Conservation (phyloP, 2,113 vertebrate genomes). For the Herpailurus yagouaroundi region DNA sequence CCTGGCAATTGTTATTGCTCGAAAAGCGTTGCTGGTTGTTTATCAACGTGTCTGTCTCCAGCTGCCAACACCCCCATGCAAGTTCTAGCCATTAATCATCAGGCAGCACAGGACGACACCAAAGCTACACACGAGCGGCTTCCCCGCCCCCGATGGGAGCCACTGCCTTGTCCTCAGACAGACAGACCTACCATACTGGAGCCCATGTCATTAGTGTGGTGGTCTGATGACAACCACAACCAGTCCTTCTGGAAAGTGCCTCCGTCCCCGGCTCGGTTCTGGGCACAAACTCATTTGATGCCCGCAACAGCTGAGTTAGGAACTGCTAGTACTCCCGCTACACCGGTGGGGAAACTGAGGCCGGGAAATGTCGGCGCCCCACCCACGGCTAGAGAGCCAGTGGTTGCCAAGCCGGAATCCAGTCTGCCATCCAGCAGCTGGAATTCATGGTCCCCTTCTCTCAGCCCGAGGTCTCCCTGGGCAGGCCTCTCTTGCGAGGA, state of each 20-base stretch:
- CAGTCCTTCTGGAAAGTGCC: background rate
- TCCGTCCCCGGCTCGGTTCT: background rate
- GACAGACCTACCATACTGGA: background rate
- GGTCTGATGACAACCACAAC: background rate
- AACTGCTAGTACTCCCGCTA: background rate
- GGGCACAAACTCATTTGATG: background rate
- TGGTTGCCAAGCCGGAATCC: background rate
- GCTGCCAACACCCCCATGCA: background rate
- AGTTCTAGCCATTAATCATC: background rate
- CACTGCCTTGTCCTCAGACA: background rate
- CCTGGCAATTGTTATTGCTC: background rate
- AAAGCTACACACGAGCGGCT: background rate
- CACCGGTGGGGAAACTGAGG: background rate
- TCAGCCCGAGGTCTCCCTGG: background rate
- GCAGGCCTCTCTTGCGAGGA: background rate
- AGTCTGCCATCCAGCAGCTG: background rate
- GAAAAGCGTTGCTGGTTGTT: background rate
- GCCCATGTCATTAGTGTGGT: background rate
- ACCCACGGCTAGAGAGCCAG: background rate
- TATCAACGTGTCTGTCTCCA: background rate
- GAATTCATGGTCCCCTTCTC: background rate
- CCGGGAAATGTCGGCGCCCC: background rate
- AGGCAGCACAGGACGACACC: background rate
- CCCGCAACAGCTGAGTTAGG: background rate
- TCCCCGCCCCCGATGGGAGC: background rate